Percentiles rank a stretch among this genome's conserved stretches.
phyloP scores from a whole-genome alignment of 2,888 invertebrate species.

The Chrysodeixis includens region DNA sequence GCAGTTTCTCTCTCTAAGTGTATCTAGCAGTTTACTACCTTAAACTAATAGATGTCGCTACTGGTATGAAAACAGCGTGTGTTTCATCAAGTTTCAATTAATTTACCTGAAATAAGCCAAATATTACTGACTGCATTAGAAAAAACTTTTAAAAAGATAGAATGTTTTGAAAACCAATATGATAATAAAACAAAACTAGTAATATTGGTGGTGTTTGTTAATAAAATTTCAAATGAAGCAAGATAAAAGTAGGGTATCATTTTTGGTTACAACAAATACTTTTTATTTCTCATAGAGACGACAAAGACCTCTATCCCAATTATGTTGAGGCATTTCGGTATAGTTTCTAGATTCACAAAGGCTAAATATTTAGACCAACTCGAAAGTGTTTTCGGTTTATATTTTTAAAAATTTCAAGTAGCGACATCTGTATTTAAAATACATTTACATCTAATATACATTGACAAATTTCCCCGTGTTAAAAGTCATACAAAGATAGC shows the following conservation, averaged over 20 bases:
- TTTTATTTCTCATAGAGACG: no score
- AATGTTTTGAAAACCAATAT: no score
- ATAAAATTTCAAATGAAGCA: no score
- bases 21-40: conserved; percentile 56
- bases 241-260: no score
- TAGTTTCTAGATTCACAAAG: no score
- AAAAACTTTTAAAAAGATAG: neutral
- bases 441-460: neutral
- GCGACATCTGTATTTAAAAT: neutral
- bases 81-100: neutral
- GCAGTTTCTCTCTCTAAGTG: conserved; percentile 45
- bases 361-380: no score
- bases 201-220: no score
- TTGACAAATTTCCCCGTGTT: neutral
- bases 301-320: no score
- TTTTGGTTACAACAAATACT: no score
- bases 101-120: neutral
- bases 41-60: conserved; percentile 58
- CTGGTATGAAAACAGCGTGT: conserved; percentile 6
- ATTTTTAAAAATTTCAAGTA: neutral
- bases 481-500: neutral
- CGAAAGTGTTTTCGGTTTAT: no score
- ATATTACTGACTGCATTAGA: neutral
- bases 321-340: no score
- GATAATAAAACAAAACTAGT: no score